Base-by-base conservation (phyloP, 2,888 invertebrate genomes). In the Melanargia galathea region DNA sequence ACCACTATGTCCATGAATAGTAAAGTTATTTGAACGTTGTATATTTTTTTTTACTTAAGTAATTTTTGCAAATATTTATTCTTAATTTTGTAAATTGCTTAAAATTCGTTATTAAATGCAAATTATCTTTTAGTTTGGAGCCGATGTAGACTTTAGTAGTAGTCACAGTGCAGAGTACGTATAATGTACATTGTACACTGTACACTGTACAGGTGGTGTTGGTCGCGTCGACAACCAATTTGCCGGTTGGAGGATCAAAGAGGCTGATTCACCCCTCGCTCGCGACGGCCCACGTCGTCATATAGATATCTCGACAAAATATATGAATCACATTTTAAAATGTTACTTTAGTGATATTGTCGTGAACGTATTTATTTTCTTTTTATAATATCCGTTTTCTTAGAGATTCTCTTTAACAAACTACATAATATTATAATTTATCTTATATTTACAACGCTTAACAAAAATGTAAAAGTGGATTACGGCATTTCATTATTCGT, bases 201-300 rank as follows among this genome's bases (percentile, higher is more conserved):
- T n/a, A 20, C 18, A 22, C 7, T 76, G 38, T 49, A 81, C 78
- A 78, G 77, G 78, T 80, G 73, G 74, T 71, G 67, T 35, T 26
- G 62, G 75, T 74, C 74, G 68, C 70, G 77, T 70, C 75, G 79
- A 67, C 77, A 78, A 78, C 80, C 83, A 87, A 90, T 90, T 90
- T 84, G 70, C 79, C 90, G 86, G 79, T 75, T 77, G 76, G 73
- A 55, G 73, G 87, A 89, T 90, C 90, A 90, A 90, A 90, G 89
- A 76, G 68, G 67, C 69, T 70, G 71, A 68, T 71, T 69, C 68
- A 66, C 64, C 67, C 62, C 60, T 56, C 46, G 46, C 60, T 43
- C 43, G 56, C 59, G 49, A 64, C 67, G 56, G 57, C 16, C 61
- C 64, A 56, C 46, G 45, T 20, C 58, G 48, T n/a, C 62, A 66